Conservation (phyloP, 2,113 vertebrate genomes). For the Amphiprion ocellaris region DNA sequence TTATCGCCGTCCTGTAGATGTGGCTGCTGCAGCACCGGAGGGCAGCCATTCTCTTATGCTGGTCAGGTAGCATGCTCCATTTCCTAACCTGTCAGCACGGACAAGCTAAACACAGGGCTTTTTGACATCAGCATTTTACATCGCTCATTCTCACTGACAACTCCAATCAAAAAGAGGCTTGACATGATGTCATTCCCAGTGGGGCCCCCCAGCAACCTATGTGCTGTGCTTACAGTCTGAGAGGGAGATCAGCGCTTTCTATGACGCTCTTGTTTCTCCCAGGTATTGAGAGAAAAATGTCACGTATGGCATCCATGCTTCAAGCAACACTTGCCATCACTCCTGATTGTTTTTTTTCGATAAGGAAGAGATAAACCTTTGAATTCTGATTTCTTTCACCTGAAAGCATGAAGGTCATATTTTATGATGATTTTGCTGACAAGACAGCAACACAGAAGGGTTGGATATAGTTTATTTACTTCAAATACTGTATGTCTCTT, state of each 20-base stretch:
- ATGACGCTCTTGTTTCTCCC: conserved; percentile 53
- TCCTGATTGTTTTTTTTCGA: conserved; percentile 21
- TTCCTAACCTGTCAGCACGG: conserved; percentile 80
- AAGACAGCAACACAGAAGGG: not conserved
- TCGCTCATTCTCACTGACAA: conserved; percentile 79
- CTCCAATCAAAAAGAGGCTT: conserved; percentile 70
- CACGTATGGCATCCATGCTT: conserved; percentile 39
- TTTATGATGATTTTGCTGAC: not conserved
- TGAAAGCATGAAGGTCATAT: conserved; percentile 21
- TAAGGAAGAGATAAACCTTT: not conserved
- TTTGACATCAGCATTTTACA: conserved; percentile 79
- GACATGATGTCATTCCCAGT: conserved; percentile 64
- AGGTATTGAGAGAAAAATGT: conserved; percentile 45
- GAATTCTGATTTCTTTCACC: conserved; percentile 5
- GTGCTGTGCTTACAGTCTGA: conserved; percentile 59
- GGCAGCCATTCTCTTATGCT: conserved; percentile 71
- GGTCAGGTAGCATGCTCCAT: conserved; percentile 78
- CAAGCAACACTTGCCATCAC: not conserved
- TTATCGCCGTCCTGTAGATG: conserved; percentile 67
- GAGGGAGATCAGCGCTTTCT: conserved; percentile 41
- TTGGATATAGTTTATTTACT: not conserved
- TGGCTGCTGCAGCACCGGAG: conserved; percentile 53
- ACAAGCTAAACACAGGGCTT: conserved; percentile 81
- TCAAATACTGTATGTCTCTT: not conserved
- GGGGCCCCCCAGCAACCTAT: conserved; percentile 43